Conservation (phyloP, 2,888 invertebrate species). For the Apotomis betuletana region DNA sequence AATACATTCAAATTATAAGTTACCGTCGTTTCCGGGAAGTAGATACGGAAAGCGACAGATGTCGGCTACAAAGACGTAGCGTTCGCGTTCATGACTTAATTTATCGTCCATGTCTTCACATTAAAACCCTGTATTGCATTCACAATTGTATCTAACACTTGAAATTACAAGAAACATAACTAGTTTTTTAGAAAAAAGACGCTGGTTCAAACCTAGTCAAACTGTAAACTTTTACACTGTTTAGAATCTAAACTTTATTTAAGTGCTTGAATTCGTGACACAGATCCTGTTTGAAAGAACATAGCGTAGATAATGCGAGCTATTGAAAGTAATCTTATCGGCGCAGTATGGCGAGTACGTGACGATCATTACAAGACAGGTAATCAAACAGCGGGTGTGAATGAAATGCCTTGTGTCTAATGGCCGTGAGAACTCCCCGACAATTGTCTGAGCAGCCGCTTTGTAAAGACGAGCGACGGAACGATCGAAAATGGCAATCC, state of each 20-base stretch:
- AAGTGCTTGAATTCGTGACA: background rate
- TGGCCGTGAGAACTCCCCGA: constrained; percentile 23
- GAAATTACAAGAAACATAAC: background rate
- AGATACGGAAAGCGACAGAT: constrained; percentile 1
- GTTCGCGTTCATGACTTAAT: constrained; percentile 10
- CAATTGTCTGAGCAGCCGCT: constrained; percentile 15
- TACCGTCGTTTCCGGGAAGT: background rate
- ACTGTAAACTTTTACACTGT: too few species aligned
- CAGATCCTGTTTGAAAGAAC: background rate
- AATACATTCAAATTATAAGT: constrained; percentile 34
- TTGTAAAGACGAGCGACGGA: background rate
- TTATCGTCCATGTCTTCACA: background rate
- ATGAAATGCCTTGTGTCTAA: constrained; percentile 30
- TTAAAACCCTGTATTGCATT: too few species aligned
- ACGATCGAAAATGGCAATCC: background rate
- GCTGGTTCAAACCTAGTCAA: too few species aligned
- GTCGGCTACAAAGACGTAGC: constrained; percentile 1
- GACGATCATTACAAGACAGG: constrained; percentile 21
- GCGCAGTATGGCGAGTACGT: constrained; percentile 7
- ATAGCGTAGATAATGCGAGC: background rate
- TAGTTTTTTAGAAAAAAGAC: background rate
- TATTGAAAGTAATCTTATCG: background rate
- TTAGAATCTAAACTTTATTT: background rate
- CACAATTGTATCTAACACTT: constrained; percentile 8
- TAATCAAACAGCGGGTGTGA: constrained; percentile 29